Evolutionary conservation across 2,797 vertebrate genomes (phyloP), one percentile per base, ranked within the genome.

Genomic region (Sebastes oblongus): DNA sequence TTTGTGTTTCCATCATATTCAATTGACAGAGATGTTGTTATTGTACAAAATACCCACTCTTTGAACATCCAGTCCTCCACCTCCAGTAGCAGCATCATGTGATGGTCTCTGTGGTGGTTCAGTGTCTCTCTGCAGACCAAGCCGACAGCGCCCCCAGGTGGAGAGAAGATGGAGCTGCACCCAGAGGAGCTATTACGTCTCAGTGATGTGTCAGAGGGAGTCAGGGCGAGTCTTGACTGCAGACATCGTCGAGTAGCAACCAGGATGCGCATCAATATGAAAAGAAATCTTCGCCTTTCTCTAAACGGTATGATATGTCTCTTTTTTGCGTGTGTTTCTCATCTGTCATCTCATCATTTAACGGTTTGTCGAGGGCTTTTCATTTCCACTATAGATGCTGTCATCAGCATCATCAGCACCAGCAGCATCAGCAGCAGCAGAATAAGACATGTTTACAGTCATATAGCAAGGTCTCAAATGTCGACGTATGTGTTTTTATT

Each of bases 151-250:
- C 66, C 80, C 7, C 64, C 70, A 1, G 0, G 36, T 10, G 91
- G 80, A 34, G 22, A 10, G 8, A 68, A 16, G 61, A 18, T 83
- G 83, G 80, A 22, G 13, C 86, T 14, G 75, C 77, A 1, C 1
- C 34, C 55, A 18, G 42, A 18, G 66, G 81, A 70, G 79, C 22
- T 81, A 68, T 93, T 85, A 90, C 92, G 93, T 92, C 78, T 88
- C 56, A 55, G 75, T 86, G 42, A 46, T 46, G 90, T 89, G 92
- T 94, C 93, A 95, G 84, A 90, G 88, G 77, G 87, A 93, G 88
- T 86, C 93, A 88, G 96, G 95, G 95, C 94, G 95, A 95, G 95
- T 95, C 94, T 88, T 75, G 86, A 88, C 93, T 93, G 94, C 92
- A 92, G 92, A 87, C 88, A 69, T 85, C 86, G 89, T 89, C 90